phyloP scores from a whole-genome alignment of 2,888 invertebrate genomes.

The Allolobophora icterica region DNA sequence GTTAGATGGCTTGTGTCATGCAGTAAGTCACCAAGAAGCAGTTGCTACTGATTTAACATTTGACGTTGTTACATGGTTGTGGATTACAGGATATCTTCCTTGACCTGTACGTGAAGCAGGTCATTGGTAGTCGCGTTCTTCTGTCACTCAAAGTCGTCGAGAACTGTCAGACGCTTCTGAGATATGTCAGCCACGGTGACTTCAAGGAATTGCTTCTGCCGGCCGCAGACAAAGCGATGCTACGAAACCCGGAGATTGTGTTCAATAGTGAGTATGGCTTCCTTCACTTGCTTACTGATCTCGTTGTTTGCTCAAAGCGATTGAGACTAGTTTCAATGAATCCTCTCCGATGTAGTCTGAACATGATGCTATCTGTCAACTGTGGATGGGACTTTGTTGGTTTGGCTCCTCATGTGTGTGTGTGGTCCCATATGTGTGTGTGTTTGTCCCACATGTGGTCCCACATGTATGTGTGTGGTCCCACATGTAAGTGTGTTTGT shows the following conservation, averaged over 20 bases:
- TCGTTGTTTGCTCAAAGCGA: background rate
- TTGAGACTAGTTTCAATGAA: too few relatives aligned
- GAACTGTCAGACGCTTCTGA: conserved; percentile 53
- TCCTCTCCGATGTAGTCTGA: too few relatives aligned
- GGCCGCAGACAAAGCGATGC: conserved; percentile 85
- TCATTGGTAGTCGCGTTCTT: conserved; percentile 55
- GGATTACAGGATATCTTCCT: conserved; percentile 53
- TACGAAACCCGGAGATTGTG: conserved; percentile 90
- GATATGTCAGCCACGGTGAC: conserved; percentile 66
- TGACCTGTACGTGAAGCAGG: conserved; percentile 58
- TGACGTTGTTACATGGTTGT: background rate
- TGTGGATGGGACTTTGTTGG: too few relatives aligned
- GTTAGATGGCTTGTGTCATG: background rate
- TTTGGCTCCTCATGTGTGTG: too few relatives aligned
- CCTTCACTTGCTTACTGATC: too few relatives aligned
- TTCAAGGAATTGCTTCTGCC: conserved; percentile 77
- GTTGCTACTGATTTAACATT: background rate
- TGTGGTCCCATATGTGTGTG: too few relatives aligned
- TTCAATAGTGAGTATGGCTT: conserved; percentile 66
- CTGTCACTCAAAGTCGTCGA: conserved; percentile 53
- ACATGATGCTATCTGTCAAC: too few relatives aligned
- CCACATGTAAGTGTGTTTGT: too few relatives aligned
- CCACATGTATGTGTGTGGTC: too few relatives aligned
- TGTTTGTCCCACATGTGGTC: too few relatives aligned
- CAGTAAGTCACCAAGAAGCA: background rate